Evolutionary conservation across 2,888 invertebrate genomes (phyloP), one percentile per base, ranked within the genome.

Genomic region (Conistra vaccinii): DNA sequence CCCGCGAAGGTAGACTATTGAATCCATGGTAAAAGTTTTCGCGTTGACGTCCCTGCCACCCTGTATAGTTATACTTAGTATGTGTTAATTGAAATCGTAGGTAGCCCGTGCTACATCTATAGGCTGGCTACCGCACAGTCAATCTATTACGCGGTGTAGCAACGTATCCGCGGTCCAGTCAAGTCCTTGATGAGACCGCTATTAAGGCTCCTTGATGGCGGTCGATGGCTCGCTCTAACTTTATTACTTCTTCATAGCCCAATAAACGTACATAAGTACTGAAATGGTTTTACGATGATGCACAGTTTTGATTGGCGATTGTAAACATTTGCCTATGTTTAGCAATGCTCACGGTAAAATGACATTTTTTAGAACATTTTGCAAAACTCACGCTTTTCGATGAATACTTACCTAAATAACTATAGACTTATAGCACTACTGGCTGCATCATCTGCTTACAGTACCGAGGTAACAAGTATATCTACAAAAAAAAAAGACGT

Each of bases 241-340:
- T 61, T 51, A 72, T 76, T 65, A 45, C 57, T 57, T 67, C 63
- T 80, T 76, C 45, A 68, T 68, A 51, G 26, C 53, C 39, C 26
- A 53, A 67, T 63, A 70, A 69, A 29, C 0, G 57, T 29, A 57
- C 29, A 17, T 6, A 6, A 53, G 7, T 26, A 35, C 26, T 58
- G 1, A 23, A 68, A 51, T 62, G 35, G 51, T 55, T 68, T 51
- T 55, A 32, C 29, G 55, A 48, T 69, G 58, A 65, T 48, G 14
- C 53, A 39, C 42, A 26, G 42, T 73, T 58, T 71, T 63, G 29
- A 63, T 53, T 67, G 45, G 20, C 6, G 9, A 2, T 55, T 62
- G 35, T 48, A 61, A 17, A 5, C 20, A 9, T 35, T 17, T 62
- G 61, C 23, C 45, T 4, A 26, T 51, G 32, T 32, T 69, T 45